Base-by-base conservation (phyloP, 2,888 invertebrate species). In the Mythimna impura region DNA sequence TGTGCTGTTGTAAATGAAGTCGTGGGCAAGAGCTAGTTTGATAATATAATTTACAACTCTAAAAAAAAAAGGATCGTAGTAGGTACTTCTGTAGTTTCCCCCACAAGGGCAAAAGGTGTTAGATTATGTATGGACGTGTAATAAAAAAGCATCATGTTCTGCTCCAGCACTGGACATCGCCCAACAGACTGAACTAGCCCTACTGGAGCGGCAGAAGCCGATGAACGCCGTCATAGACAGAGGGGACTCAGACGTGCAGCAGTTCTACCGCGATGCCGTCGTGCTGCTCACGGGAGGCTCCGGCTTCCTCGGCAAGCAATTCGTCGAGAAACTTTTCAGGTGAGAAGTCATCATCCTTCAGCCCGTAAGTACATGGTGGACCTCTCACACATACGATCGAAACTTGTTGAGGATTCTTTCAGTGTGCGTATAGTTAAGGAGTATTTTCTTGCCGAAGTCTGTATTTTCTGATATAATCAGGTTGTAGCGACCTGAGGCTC, bases 251-350 rank as follows among this genome's bases (percentile, higher is more conserved):
- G 69, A 73, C 5, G 81, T 91, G 8, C 89, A 89, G 73, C 78
- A 78, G 65, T 90, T 89, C 80, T 91, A 88, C 71, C 43, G 71
- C 1, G 84, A 74, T 6, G 50, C 86, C 25, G 82, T 79, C 22
- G 93, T 99, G 58, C 96, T 99, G 71, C 96, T 99, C 54, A 99
- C 99, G 0, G 99, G 99, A 2, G 98, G 97, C 14, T 98, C 98
- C 0, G 99, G 99, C 6, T 99, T 99, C 92, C 96, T 99, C 90
- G 99, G 99, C 58, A 99, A 99, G 95, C 98, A 98, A 0, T 94
- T 99, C n/a, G 95, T 99, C 0, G 99, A 99, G 93, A 99, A 99
- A 93, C 94, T 99, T 43, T 95, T 85, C 58, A 86, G 88, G 89
- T 88, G 62, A 78, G 50, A 3, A 6, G n/a, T 14, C 43, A 14